These are phyloP conservation scores for Drosophila paulistorum DNA, from an alignment of 1,140 invertebrate genomes.

Conservation along the genomic window DNA sequence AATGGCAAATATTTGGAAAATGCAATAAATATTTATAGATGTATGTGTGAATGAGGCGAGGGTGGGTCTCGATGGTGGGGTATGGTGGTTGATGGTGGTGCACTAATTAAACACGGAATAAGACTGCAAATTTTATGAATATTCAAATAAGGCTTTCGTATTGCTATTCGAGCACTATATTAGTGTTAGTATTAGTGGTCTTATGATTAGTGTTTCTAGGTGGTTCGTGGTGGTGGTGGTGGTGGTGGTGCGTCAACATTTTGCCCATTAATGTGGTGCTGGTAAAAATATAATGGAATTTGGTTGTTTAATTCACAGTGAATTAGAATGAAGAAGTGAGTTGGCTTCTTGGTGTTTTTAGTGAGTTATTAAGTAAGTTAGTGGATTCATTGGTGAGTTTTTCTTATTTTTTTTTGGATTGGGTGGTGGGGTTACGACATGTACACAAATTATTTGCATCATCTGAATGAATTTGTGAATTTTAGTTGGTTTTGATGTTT, in stretches of 20 bases:
- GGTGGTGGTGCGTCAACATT: neutral
- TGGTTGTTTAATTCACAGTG: neutral
- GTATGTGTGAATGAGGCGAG: too few species aligned
- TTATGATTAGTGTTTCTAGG: neutral
- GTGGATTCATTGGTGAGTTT: neutral
- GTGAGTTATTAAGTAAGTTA: neutral
- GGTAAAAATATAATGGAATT: neutral
- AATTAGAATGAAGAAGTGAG: neutral
- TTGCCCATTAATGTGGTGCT: neutral
- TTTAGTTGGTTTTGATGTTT: constrained; percentile 21
- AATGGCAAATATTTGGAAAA: constrained; percentile 2
- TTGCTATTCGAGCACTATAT: neutral
- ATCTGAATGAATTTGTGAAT: constrained; percentile 19
- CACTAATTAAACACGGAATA: constrained; percentile 32
- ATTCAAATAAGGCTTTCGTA: constrained; percentile 32
- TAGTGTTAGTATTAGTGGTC: neutral
- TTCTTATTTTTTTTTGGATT: too few species aligned
- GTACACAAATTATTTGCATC: constrained; percentile 3
- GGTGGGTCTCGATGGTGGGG: neutral
- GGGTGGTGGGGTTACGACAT: neutral
- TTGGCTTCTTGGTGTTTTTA: neutral
- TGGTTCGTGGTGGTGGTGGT: neutral
- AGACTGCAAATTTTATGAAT: constrained; percentile 54
- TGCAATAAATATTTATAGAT: neutral
- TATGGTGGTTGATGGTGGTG: constrained; percentile 22